phyloP scores from a whole-genome alignment of 2,888 invertebrate genomes.

The Aphodius granarius region DNA sequence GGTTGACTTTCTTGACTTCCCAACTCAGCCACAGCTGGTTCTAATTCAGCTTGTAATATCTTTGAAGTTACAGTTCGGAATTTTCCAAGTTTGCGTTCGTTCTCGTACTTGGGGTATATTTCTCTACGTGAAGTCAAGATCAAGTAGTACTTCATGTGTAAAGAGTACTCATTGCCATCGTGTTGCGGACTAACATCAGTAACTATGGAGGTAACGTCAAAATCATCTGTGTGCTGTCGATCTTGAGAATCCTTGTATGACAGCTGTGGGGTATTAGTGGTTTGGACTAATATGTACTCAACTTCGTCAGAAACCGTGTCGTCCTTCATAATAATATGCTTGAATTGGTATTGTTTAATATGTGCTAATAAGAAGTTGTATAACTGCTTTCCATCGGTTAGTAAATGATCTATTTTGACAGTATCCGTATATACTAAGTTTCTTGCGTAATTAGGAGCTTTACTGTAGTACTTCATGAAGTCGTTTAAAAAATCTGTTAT shows the following conservation, averaged over 20 bases:
- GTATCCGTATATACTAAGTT: slow-evolving; percentile 70
- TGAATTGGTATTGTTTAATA: slow-evolving; percentile 68
- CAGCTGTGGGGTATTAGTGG: slow-evolving; percentile 60
- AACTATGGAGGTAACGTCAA: slow-evolving; percentile 68
- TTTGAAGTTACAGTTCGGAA: slow-evolving; percentile 61
- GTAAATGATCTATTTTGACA: slow-evolving; percentile 60
- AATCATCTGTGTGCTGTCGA: slow-evolving; percentile 64
- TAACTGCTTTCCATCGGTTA: slow-evolving; percentile 65
- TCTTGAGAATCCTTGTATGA: slow-evolving; percentile 64
- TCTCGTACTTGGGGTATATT: slow-evolving; percentile 63
- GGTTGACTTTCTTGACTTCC: slow-evolving; percentile 21
- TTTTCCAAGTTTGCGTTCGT: slow-evolving; percentile 63
- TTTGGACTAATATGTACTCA: slow-evolving; percentile 67
- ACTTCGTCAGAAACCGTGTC: slow-evolving; percentile 47
- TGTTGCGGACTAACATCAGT: slow-evolving; percentile 57
- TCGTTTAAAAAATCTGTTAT: slow-evolving; percentile 73
- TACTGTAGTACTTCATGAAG: slow-evolving; percentile 75
- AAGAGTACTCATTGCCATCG: slow-evolving; percentile 44
- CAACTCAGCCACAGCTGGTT: not conserved
- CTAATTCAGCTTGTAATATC: slow-evolving; percentile 37
- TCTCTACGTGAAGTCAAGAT: slow-evolving; percentile 64
- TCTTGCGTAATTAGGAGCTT: slow-evolving; percentile 75
- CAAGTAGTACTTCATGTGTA: slow-evolving; percentile 63
- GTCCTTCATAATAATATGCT: slow-evolving; percentile 63
- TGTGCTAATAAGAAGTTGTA: slow-evolving; percentile 72